Conservation (phyloP, 2,797 vertebrate species). For the Schizopygopsis pylzovi region DNA sequence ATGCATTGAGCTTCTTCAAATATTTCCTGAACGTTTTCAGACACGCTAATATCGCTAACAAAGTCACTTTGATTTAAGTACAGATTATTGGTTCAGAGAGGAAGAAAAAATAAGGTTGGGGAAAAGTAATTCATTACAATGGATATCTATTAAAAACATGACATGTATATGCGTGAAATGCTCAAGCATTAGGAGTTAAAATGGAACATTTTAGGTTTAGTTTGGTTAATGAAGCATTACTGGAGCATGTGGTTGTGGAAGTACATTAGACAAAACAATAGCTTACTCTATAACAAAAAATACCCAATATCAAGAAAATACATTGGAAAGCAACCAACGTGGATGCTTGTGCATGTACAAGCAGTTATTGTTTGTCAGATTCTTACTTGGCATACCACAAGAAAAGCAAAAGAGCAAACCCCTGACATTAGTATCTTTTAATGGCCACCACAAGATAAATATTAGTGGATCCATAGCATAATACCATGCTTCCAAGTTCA, state of each 20-base stretch:
- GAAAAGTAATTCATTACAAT: neutral
- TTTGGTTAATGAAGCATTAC: neutral
- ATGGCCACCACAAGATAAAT: constrained; percentile 11
- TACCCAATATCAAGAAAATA: neutral
- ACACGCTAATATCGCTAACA: neutral
- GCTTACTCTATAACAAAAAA: neutral
- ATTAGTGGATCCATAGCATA: neutral
- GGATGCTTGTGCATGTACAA: neutral
- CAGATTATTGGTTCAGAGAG: neutral
- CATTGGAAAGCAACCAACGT: neutral
- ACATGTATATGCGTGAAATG: neutral
- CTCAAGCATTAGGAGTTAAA: neutral
- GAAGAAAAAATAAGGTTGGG: neutral
- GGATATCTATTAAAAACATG: neutral
- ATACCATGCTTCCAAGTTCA: constrained; percentile 25
- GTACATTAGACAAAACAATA: neutral
- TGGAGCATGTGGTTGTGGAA: neutral
- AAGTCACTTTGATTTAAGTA: neutral
- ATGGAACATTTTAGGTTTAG: neutral
- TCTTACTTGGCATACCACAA: neutral
- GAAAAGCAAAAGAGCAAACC: neutral
- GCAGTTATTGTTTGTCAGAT: neutral
- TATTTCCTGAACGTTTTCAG: neutral
- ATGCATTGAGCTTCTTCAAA: neutral
- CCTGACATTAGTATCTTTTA: constrained; percentile 11